Evolutionary conservation across 2,888 invertebrate species (phyloP).

Genomic region (Cantharis rustica): DNA sequence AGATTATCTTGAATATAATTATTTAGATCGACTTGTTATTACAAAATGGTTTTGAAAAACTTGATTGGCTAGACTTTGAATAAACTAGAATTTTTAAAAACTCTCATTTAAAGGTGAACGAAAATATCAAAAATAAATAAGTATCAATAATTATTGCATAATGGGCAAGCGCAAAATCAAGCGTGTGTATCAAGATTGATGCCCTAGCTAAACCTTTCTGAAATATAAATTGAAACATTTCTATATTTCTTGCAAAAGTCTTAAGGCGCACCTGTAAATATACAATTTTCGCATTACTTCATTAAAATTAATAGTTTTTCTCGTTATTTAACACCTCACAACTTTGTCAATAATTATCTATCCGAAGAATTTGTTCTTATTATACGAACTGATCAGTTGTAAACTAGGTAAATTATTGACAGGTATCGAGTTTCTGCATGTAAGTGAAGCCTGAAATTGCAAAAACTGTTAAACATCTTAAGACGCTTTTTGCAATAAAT

Average conservation of each 20-base stretch:
- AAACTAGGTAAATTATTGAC: not conserved
- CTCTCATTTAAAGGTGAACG: not conserved
- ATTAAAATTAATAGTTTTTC: not conserved
- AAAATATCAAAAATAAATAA: not conserved
- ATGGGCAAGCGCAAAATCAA: not conserved
- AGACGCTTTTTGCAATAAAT: too few species aligned
- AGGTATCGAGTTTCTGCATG: not conserved
- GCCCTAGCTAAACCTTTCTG: not conserved
- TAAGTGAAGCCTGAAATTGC: not conserved
- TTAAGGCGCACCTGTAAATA: not conserved
- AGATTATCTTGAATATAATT: not conserved
- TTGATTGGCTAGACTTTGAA: not conserved
- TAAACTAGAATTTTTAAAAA: not conserved
- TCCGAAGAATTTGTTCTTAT: not conserved
- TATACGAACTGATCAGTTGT: not conserved
- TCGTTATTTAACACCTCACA: not conserved
- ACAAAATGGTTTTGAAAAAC: slow-evolving; percentile 5
- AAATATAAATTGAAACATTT: not conserved
- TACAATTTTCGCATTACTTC: not conserved
- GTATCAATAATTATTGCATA: not conserved
- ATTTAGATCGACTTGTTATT: slow-evolving; percentile 1
- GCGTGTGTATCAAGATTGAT: not conserved
- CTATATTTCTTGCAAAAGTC: not conserved
- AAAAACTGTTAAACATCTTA: too few species aligned
- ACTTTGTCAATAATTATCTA: not conserved